Base-by-base conservation (phyloP, 2,888 invertebrate genomes). In the Trilocha varians region DNA sequence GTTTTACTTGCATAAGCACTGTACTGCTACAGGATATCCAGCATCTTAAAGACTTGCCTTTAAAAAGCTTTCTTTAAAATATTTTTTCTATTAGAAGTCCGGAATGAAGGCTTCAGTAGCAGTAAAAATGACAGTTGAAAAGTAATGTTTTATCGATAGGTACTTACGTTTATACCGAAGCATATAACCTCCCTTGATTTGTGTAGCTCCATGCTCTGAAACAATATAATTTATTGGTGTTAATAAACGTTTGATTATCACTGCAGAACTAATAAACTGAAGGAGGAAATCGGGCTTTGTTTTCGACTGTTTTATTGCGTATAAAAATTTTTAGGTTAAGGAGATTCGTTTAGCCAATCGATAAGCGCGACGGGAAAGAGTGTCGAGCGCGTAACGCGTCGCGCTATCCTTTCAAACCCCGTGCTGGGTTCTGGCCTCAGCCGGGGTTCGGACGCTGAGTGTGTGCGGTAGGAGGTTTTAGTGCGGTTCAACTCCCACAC, bases 151-250 rank as follows among this genome's bases (percentile, higher is more conserved):
- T 17, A 18, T 37, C 15, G 18, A 2, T 16, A 32, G 34, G 5
- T 45, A 91, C 92, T 91, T 79, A 93, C 93, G 89, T 88, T 91
- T 91, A 68, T 92, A 92, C 49, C 92, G 88, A 41, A 92, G 83
- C 72, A 93, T 88, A 68, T 92, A 92, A 36, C 93, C 92, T 44
- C 91, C 91, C 72, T 92, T 92, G 59, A 93, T 88, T 75, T 91
- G 92, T 65, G 91, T 91, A 44, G 89, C 89, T 51, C 86, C 85
- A 57, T 88, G 84, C 70, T 89, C 89, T 89, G 86, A 14, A 87
- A 87, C 66, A 72, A 75, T 50, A 45, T 8, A 38, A 35, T 15
- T 45, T n/a, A 48, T 35, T 36, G 42, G 38, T 5, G 6, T 35
- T n/a, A 16, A 36, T 34, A 14, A 32, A 32, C 13, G 16, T n/a